phyloP scores from a whole-genome alignment of 2,888 invertebrate genomes.

The Himalopsyche tibetana region DNA sequence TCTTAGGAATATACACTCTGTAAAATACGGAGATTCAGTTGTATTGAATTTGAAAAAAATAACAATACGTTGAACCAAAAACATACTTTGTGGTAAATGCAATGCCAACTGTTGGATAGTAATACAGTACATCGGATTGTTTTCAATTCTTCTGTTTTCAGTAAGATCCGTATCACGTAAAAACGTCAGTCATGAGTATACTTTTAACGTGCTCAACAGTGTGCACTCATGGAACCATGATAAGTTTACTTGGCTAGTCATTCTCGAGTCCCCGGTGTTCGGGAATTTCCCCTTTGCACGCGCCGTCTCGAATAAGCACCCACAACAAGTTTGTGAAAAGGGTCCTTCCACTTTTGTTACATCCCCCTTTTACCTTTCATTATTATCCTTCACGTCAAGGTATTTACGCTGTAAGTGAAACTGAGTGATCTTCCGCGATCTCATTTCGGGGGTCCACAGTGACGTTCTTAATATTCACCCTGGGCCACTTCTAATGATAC shows the following conservation, averaged over 20 bases:
- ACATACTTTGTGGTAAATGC: neutral
- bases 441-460: constrained; percentile 4
- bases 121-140: neutral
- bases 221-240: constrained; percentile 5
- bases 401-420: constrained; percentile 34
- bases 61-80: neutral
- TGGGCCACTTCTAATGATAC: no score
- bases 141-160: neutral
- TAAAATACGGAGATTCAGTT: no score
- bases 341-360: constrained; percentile 34
- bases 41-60: neutral
- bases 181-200: constrained; percentile 11
- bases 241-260: constrained; percentile 30
- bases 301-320: constrained; percentile 25
- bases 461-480: neutral
- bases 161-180: neutral
- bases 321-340: constrained; percentile 34
- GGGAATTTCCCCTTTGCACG: neutral
- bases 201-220: constrained; percentile 6
- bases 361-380: constrained; percentile 21
- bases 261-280: neutral
- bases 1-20: no score
- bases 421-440: constrained; percentile 31
- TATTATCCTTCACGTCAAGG: constrained; percentile 30
- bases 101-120: neutral